Evolutionary conservation across 2,888 invertebrate species (phyloP).

Genomic region (Sarcophaga subvicina): DNA sequence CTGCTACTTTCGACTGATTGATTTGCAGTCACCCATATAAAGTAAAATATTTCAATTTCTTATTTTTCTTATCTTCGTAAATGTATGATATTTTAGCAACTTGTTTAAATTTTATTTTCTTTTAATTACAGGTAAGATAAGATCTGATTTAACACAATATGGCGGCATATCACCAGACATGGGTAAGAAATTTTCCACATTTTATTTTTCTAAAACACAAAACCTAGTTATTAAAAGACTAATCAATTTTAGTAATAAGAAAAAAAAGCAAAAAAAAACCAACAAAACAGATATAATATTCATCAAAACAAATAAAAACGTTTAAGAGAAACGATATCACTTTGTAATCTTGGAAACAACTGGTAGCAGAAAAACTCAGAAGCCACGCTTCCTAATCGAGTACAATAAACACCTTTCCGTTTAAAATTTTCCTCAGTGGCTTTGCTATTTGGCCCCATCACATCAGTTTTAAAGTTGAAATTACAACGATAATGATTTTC

Average conservation of each 20-base stretch:
- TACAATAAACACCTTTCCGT: slow-evolving; percentile 58
- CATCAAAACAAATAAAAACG: slow-evolving; percentile 63
- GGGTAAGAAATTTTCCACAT: slow-evolving; percentile 80
- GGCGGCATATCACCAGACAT: slow-evolving; percentile 81
- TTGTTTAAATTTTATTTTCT: slow-evolving; percentile 32
- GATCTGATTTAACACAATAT: slow-evolving; percentile 81
- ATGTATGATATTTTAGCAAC: neutral
- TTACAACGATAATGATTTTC: slow-evolving; percentile 63
- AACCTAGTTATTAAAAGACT: slow-evolving; percentile 50
- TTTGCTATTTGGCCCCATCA: neutral
- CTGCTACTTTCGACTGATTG: no score
- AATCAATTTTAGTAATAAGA: slow-evolving; percentile 31
- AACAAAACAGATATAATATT: slow-evolving; percentile 17
- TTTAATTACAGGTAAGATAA: slow-evolving; percentile 78
- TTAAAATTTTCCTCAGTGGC: neutral
- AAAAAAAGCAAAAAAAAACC: slow-evolving; percentile 23
- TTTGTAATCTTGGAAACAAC: neutral
- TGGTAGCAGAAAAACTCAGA: slow-evolving; percentile 38
- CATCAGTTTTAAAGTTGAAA: slow-evolving; percentile 15
- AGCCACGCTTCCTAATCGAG: slow-evolving; percentile 51
- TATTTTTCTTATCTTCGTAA: no score
- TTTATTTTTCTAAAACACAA: slow-evolving; percentile 71
- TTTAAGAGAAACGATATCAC: slow-evolving; percentile 16
- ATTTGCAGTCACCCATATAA: no score
- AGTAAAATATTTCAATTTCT: no score